phyloP scores from a whole-genome alignment of 92 coral and sea anemone species.

The Pocillopora grandis region DNA sequence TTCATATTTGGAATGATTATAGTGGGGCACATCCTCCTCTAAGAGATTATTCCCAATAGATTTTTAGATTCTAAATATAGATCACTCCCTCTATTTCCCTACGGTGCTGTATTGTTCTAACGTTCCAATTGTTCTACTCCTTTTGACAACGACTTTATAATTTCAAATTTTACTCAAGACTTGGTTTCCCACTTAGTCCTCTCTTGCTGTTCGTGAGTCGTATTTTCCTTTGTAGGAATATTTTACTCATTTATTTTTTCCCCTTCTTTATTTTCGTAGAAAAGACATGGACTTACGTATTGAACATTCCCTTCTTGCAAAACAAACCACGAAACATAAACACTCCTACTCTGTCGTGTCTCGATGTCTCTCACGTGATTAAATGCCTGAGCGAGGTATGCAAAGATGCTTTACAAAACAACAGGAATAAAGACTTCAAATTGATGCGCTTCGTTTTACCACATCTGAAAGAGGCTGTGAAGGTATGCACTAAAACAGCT shows the following conservation, averaged over 20 bases:
- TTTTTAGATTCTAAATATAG: too few species aligned
- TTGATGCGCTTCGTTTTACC: conserved; percentile 12
- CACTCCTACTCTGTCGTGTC: conserved; percentile 4
- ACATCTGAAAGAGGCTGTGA: conserved; percentile 6
- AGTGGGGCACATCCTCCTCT: too few species aligned
- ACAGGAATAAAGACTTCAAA: conserved; percentile 15
- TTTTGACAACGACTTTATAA: too few species aligned
- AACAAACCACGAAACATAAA: background rate
- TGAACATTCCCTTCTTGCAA: background rate
- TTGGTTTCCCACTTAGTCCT: too few species aligned
- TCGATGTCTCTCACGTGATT: background rate
- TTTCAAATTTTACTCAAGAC: too few species aligned
- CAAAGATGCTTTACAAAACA: conserved; percentile 8
- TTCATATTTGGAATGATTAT: too few species aligned
- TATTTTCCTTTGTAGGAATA: background rate
- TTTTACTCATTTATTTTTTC: background rate
- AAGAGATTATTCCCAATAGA: too few species aligned
- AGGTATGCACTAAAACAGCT: background rate
- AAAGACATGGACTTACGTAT: background rate
- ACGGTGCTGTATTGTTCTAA: too few species aligned
- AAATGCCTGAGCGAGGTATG: conserved; percentile 3
- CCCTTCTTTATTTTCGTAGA: background rate
- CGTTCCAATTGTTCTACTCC: too few species aligned
- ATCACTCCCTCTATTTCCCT: too few species aligned
- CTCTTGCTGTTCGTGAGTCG: too few species aligned